Evolutionary conservation across 2,113 vertebrate species (phyloP), one percentile per base, ranked within the genome.

Genomic region (Paramisgurnus dabryanus): DNA sequence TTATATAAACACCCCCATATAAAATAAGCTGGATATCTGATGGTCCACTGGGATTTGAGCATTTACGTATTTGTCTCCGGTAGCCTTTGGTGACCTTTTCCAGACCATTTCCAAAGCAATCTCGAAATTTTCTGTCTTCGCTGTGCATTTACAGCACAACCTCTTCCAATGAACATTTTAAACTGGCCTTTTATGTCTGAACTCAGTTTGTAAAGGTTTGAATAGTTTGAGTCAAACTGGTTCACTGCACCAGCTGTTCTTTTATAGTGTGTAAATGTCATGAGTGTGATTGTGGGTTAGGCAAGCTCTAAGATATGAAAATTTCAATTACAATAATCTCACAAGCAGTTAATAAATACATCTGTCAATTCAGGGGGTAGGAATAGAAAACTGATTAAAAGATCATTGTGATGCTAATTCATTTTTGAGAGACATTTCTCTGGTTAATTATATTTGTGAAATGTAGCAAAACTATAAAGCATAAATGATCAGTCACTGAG

Each of bases 371-470:
- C 43, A 53, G 47, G 7, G 15, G 43, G 7, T 53, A 78, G 70
- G 43, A 82, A 61, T 58, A 72, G 66, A 65, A 82, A 61, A 71
- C 55, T 73, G 41, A 74, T 82, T 78, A 74, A 41, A 60, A 53
- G 34, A 60, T 63, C 39, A 75, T 75, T 60, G 55, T 74, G 70
- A 79, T 83, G 76, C 55, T 83, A 43, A 83, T 83, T 73, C 73
- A 53, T 79, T 67, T n/a, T 27, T 55, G 43, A 18, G 22, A 72
- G 60, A 45, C 27, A 61, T 53, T 82, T 34, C 67, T 69, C 75
- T 50, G 27, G 5, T 47, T 73, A 60, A 65, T 67, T 27, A 61
- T 66, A 41, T 65, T 71, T 53, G 61, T 61, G 50, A 78, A 64
- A 78, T 72, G 43, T 65, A 60, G 75, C 58, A 45, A 67, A 70